A percentile compares a stretch with the other conserved stretches of the same genome.
phyloP scores from a whole-genome alignment of 1,140 invertebrate species.

The Tetramorium parvispinum region DNA sequence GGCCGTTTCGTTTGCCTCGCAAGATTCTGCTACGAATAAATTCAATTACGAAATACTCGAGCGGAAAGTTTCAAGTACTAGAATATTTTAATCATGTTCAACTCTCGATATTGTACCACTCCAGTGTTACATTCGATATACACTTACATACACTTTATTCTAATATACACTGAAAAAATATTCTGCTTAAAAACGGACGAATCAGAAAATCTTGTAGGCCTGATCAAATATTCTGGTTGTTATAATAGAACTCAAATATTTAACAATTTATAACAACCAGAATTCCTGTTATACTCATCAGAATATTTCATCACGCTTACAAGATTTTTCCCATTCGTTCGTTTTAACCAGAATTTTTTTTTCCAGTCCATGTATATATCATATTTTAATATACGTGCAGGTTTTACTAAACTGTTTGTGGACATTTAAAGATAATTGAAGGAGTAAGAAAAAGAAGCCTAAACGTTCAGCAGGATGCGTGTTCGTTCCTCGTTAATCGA shows the following conservation, averaged over 20 bases:
- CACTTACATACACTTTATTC: background rate
- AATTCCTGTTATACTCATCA: too few species aligned
- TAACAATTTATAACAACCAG: too few species aligned
- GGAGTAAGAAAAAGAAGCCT: background rate
- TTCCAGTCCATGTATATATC: background rate
- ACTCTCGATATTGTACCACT: background rate
- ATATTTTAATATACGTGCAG: too few species aligned
- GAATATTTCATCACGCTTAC: too few species aligned
- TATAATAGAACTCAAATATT: too few species aligned
- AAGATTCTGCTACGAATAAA: slow-evolving; percentile 19
- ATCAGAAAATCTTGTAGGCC: too few species aligned
- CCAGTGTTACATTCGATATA: background rate
- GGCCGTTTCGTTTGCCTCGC: background rate
- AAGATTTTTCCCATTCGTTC: too few species aligned
- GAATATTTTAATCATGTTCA: background rate
- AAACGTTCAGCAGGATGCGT: background rate
- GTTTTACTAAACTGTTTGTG: background rate
- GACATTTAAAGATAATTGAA: background rate
- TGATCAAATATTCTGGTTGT: too few species aligned
- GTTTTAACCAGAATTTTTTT: too few species aligned
- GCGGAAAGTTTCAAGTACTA: background rate
- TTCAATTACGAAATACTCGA: background rate
- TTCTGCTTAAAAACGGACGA: too few species aligned
- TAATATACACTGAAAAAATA: background rate
- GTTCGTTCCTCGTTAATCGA: background rate